These are phyloP conservation scores for Rhabdornis inornatus DNA, from an alignment of 2,113 vertebrate species.

Conservation along the genomic window DNA sequence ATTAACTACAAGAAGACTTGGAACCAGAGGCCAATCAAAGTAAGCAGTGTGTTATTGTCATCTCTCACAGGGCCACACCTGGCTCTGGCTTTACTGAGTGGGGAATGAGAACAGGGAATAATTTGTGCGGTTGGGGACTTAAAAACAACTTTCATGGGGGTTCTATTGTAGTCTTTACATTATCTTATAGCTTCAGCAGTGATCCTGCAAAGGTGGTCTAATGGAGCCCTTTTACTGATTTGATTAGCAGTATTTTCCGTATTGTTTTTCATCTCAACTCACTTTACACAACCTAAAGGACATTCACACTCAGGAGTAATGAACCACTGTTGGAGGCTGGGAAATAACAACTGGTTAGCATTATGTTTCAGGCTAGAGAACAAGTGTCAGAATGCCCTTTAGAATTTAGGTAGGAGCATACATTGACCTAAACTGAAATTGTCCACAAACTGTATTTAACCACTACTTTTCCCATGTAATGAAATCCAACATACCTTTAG, in stretches of 20 bases:
- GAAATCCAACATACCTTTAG: neutral
- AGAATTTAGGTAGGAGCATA: neutral
- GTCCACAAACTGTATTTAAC: neutral
- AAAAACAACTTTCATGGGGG: neutral
- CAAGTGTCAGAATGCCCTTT: neutral
- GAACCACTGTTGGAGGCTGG: neutral
- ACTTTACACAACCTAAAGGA: neutral
- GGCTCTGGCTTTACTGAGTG: neutral
- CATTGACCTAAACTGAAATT: neutral
- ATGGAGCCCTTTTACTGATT: neutral
- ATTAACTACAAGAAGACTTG: constrained; percentile 92
- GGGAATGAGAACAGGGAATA: neutral
- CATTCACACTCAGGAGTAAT: neutral
- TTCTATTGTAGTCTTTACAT: neutral
- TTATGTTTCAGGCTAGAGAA: neutral
- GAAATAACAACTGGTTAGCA: neutral
- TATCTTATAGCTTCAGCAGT: neutral
- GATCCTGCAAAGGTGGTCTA: neutral
- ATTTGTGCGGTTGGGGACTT: neutral
- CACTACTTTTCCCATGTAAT: neutral
- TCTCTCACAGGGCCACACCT: neutral
- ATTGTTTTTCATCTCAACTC: neutral
- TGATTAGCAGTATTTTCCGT: neutral
- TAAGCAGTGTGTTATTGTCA: constrained; percentile 70
- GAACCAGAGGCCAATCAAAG: constrained; percentile 98